phyloP scores from a whole-genome alignment of 2,888 invertebrate genomes.

The Linnaemya tessellans region DNA sequence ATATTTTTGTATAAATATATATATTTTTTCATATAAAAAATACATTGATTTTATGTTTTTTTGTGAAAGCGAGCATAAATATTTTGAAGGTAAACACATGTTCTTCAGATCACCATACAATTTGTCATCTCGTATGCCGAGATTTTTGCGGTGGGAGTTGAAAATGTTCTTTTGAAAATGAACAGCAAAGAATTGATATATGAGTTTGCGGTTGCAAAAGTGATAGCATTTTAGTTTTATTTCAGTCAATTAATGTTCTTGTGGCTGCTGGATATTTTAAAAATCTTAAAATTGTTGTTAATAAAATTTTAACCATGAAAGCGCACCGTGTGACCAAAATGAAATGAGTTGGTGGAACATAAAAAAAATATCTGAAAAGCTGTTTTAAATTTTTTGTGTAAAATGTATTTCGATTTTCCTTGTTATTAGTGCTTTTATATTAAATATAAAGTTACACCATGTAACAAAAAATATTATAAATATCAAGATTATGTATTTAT shows the following conservation, averaged over 20 bases:
- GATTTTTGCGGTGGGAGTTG: slow-evolving; percentile 47
- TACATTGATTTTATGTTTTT: slow-evolving; percentile 64
- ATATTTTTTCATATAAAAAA: slow-evolving; percentile 34
- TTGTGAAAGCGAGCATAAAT: slow-evolving; percentile 76
- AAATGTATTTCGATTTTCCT: no score
- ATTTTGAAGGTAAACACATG: slow-evolving; percentile 81
- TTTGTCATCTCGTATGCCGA: slow-evolving; percentile 75
- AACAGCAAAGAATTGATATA: slow-evolving; percentile 19
- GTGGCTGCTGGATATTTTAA: slow-evolving; percentile 8
- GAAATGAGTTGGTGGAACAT: neutral
- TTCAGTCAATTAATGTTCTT: slow-evolving; percentile 17
- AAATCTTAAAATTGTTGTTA: neutral
- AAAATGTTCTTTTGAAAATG: slow-evolving; percentile 5
- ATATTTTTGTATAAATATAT: slow-evolving; percentile 56
- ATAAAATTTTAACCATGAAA: neutral
- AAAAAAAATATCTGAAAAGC: neutral
- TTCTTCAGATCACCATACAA: slow-evolving; percentile 76
- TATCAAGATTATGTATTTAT: no score
- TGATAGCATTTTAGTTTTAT: slow-evolving; percentile 13
- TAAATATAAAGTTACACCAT: no score
- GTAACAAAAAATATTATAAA: no score
- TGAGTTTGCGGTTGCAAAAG: slow-evolving; percentile 46
- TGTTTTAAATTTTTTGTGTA: neutral
- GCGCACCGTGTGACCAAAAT: neutral
- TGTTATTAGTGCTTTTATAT: no score